Conservation (phyloP, 37 sponge, comb jelly and placozoan species). For the Ephydatia muelleri region DNA sequence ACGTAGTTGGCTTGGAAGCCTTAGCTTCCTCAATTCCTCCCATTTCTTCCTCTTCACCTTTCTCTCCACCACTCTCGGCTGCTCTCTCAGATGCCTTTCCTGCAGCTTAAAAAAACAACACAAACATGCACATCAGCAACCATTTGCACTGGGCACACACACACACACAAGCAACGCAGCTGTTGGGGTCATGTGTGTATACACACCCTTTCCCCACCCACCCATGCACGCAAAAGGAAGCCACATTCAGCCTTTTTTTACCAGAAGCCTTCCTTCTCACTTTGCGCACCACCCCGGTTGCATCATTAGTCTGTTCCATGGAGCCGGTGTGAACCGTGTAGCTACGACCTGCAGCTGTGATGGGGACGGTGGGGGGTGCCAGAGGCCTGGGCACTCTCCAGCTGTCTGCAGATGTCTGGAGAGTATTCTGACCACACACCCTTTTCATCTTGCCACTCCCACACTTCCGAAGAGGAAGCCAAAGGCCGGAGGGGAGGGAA, state of each 20-base stretch:
- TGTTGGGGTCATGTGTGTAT: no score
- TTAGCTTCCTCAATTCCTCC: no score
- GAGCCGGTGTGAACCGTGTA: conserved; percentile 46
- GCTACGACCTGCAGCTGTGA: conserved; percentile 36
- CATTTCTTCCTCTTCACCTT: background rate
- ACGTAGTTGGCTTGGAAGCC: background rate
- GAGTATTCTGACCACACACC: conserved; percentile 40
- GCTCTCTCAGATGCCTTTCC: no score
- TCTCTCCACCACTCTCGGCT: no score
- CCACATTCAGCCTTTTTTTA: background rate
- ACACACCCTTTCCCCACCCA: no score
- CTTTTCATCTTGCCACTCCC: conserved; percentile 71
- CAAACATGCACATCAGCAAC: no score
- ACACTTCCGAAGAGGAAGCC: background rate
- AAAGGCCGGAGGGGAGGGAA: no score
- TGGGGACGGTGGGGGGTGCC: conserved; percentile 14
- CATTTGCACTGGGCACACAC: no score
- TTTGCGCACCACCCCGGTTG: conserved; percentile 31
- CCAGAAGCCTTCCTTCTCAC: conserved; percentile 11
- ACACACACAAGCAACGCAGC: no score
- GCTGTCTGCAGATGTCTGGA: background rate
- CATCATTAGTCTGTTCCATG: conserved; percentile 61
- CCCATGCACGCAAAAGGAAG: background rate
- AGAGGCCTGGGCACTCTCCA: conserved; percentile 27
- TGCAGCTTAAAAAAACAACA: no score